Base-by-base conservation (phyloP, 2,888 invertebrate genomes). In the Eumerus sabulonum region DNA sequence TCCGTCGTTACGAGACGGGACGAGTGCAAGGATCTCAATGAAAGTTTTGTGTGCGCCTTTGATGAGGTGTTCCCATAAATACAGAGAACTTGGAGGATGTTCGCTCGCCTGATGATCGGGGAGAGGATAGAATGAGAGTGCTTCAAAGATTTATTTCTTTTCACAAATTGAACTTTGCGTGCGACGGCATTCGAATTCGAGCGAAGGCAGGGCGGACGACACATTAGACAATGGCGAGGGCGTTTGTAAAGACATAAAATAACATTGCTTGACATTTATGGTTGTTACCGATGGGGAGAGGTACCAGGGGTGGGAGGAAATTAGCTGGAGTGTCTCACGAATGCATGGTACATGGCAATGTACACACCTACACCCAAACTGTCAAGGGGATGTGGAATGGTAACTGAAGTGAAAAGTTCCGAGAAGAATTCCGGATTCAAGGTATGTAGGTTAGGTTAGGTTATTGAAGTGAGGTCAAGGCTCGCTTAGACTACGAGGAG, bases 31-130 rank as follows among this genome's bases (percentile, higher is more conserved):
- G 42, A 45, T 56, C 56, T 42, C 54, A 63, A 63, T 36, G 63
- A 67, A 50, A 67, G 57, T 73, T 76, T 81, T 67, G 70, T 81
- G 19, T 60, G 71, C 36, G 63, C 60, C 76, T 82, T 84, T 84
- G 85, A 83, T 82, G 84, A 85, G 85, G 86, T 86, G 85, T 85
- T 85, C 82, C 83, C 84, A 83, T 84, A 85, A 86, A 86, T 84
- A 83, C 84, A 85, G 83, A 82, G 71, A 56, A 74, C 57, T 50
- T 18, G 40, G 53, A 40, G n/a, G n/a, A 40, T n/a, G 27, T 27
- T 27, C 3, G 27, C 3, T 27, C 7, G 27, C 7, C 7, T 7
- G 27, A 27, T 7, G 27, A 7, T 27, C 3, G 3, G 2, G 2
- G 7, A 4, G 27, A 4, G 27, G 27, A 2, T 2, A 7, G 48